These are phyloP conservation scores for Oncopodura yosiiana DNA, from an alignment of 1,140 invertebrate genomes.

Conservation along the genomic window DNA sequence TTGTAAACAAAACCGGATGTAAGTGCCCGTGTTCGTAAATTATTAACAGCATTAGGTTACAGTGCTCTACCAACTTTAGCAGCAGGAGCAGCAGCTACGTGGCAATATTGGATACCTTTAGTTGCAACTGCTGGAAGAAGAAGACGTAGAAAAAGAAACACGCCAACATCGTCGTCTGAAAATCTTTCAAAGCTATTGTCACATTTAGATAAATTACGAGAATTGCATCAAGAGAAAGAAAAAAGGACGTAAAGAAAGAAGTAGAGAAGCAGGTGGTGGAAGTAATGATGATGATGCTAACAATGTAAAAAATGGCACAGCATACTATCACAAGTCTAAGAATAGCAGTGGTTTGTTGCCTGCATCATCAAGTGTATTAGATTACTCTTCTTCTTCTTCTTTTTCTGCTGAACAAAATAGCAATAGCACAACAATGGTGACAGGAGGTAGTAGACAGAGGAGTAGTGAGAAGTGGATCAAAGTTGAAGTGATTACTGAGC, in stretches of 20 bases:
- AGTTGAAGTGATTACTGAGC: slow-evolving; percentile 34
- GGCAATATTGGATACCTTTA: slow-evolving; percentile 34
- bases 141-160: background rate
- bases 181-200: background rate
- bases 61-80: slow-evolving; percentile 33
- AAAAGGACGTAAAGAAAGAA: background rate
- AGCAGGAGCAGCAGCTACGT: slow-evolving; percentile 32
- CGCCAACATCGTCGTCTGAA: background rate
- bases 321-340: slow-evolving; percentile 23
- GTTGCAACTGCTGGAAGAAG: slow-evolving; percentile 8
- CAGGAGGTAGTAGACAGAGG: background rate
- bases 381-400: background rate
- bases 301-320: slow-evolving; percentile 14
- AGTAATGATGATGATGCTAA: background rate
- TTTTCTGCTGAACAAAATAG: background rate
- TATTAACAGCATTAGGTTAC: slow-evolving; percentile 31
- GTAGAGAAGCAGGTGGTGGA: slow-evolving; percentile 3
- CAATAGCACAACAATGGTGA: background rate
- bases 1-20: background rate
- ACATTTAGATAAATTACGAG: background rate
- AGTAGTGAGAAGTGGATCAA: slow-evolving; percentile 34
- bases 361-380: background rate
- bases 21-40: slow-evolving; percentile 17
- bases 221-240: background rate
- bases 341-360: too few relatives aligned